Conservation (phyloP, 2,797 vertebrate genomes). For the Ambastaia sidthimunki region DNA sequence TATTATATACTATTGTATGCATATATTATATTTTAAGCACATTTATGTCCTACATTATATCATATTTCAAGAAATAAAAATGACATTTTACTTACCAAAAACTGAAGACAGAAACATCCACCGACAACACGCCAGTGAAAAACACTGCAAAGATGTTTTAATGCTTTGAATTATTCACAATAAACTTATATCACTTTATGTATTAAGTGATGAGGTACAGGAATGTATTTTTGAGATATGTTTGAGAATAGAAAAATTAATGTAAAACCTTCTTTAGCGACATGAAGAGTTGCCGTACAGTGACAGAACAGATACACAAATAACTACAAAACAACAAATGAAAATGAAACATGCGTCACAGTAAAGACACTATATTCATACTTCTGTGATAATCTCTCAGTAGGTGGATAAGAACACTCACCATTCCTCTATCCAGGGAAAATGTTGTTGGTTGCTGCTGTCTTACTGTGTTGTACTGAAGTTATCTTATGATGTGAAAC, state of each 20-base stretch:
- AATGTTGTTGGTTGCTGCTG: not conserved
- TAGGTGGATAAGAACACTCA: slow-evolving; percentile 7
- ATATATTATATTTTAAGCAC: too few species aligned
- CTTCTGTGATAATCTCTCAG: not conserved
- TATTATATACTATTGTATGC: too few species aligned
- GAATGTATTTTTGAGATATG: not conserved
- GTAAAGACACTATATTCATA: not conserved
- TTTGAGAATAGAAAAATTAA: not conserved
- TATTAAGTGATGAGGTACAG: not conserved
- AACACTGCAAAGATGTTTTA: not conserved
- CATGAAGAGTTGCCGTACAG: not conserved
- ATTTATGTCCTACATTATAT: too few species aligned
- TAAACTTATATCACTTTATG: not conserved
- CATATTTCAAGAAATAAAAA: not conserved
- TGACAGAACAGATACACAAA: not conserved
- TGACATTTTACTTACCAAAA: slow-evolving; percentile 14
- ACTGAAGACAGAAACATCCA: slow-evolving; percentile 27
- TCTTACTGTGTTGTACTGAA: not conserved
- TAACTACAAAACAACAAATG: not conserved
- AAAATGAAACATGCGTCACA: not conserved
- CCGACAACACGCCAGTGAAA: slow-evolving; percentile 8
- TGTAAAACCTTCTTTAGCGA: not conserved
- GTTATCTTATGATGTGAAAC: not conserved
- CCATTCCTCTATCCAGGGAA: not conserved
- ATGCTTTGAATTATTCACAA: not conserved